phyloP scores from a whole-genome alignment of 2,113 vertebrate genomes.

The Protobothrops flavoviridis region DNA sequence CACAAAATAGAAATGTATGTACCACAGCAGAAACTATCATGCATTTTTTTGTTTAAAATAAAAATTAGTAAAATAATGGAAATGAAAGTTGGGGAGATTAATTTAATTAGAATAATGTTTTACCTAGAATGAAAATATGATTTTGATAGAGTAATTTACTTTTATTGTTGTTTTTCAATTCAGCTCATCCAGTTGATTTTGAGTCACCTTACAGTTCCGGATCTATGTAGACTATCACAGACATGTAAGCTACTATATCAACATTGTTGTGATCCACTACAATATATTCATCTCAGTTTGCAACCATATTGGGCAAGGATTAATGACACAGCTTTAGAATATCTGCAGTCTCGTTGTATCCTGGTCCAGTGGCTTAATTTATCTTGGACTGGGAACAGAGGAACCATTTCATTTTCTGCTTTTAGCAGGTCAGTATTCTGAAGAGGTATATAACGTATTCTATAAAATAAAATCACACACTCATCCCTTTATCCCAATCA shows the following conservation, averaged over 20 bases:
- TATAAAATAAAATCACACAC: slow-evolving; percentile 20
- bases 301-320: slow-evolving; percentile 95
- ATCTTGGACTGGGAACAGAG: slow-evolving; percentile 95
- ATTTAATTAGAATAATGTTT: slow-evolving; percentile 16
- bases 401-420: slow-evolving; percentile 86
- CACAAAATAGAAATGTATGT: not conserved
- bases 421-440: slow-evolving; percentile 89
- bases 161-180: slow-evolving; percentile 59
- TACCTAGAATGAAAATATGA: slow-evolving; percentile 13
- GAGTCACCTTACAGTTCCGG: slow-evolving; percentile 93
- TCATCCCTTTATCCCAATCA: not conserved
- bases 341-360: slow-evolving; percentile 89
- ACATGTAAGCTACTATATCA: slow-evolving; percentile 94
- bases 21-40: not conserved
- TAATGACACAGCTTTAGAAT: slow-evolving; percentile 86
- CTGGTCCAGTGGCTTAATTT: slow-evolving; percentile 96
- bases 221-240: slow-evolving; percentile 94
- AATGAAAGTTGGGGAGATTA: slow-evolving; percentile 18
- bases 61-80: not conserved
- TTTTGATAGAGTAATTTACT: slow-evolving; percentile 33
- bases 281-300: slow-evolving; percentile 96
- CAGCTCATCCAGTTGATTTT: slow-evolving; percentile 97
- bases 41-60: not conserved
- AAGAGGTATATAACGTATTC: not conserved
- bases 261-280: slow-evolving; percentile 95